A percentile compares a stretch with the other conserved stretches of the same genome.
Evolutionary conservation across 2,113 vertebrate species (phyloP).

Genomic region (Amphiprion percula): DNA sequence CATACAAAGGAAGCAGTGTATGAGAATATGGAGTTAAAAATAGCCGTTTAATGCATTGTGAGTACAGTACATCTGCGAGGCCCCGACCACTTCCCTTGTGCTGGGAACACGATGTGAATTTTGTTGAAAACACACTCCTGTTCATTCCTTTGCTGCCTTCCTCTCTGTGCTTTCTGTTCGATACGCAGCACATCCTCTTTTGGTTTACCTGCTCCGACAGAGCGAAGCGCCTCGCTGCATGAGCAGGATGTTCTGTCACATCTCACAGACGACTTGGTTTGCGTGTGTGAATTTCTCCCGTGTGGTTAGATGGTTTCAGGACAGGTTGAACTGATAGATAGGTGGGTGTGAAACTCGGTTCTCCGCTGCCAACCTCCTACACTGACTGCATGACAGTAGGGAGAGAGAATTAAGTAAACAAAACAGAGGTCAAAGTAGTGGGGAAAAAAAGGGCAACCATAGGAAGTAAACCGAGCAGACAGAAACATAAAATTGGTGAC

Average conservation of each 20-base stretch:
- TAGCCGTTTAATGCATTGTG: constrained; percentile 33
- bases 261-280: constrained; percentile 51
- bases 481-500: not conserved
- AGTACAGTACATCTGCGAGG: constrained; percentile 41
- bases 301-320: constrained; percentile 74
- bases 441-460: not conserved
- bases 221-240: constrained; percentile 34
- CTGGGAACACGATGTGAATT: constrained; percentile 62
- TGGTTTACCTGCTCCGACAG: constrained; percentile 46
- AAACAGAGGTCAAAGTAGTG: constrained; percentile 23
- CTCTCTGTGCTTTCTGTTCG: constrained; percentile 35
- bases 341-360: constrained; percentile 61
- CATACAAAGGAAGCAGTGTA: not conserved
- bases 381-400: constrained; percentile 23
- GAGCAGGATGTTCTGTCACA: constrained; percentile 74
- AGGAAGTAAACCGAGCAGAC: not conserved
- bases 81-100: constrained; percentile 68
- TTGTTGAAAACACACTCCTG: constrained; percentile 57
- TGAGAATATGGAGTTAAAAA: constrained; percentile 37
- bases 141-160: constrained; percentile 41
- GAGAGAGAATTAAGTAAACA: constrained; percentile 25
- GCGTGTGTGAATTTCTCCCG: constrained; percentile 58
- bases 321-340: constrained; percentile 63
- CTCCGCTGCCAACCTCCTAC: constrained; percentile 51
- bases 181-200: constrained; percentile 65